These are phyloP conservation scores for Heterohyrax brucei DNA, from an alignment of 2,797 vertebrate genomes.

Conservation along the genomic window DNA sequence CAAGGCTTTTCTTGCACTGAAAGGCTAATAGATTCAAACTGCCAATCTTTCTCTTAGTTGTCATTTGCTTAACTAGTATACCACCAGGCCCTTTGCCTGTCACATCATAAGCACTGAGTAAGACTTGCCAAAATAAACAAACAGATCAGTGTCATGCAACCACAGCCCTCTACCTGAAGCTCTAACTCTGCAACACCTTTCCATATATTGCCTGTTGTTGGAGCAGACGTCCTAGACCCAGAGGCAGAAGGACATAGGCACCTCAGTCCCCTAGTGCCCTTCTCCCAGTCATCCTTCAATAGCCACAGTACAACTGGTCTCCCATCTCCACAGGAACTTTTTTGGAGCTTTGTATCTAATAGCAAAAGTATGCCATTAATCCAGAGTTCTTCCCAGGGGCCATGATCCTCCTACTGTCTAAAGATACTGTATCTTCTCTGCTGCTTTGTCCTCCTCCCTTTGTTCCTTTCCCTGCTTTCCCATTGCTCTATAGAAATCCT, in stretches of 20 bases:
- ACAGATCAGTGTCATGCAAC: background rate
- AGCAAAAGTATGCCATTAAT: background rate
- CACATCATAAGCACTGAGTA: background rate
- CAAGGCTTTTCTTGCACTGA: background rate
- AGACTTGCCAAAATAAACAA: background rate
- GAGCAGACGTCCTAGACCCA: background rate
- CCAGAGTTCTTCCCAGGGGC: background rate
- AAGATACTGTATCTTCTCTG: slow-evolving; percentile 44
- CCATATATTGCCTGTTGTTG: background rate
- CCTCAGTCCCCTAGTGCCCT: accelerated
- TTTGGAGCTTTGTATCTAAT: background rate
- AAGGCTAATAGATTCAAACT: background rate
- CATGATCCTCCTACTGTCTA: background rate
- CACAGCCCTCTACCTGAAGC: background rate
- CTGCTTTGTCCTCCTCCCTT: background rate
- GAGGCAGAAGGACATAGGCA: too few species aligned
- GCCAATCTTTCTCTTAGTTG: background rate
- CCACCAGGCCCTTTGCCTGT: background rate
- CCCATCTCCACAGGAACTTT: background rate
- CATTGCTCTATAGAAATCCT: slow-evolving; percentile 50
- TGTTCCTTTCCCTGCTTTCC: slow-evolving; percentile 34
- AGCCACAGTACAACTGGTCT: background rate
- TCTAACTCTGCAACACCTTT: background rate
- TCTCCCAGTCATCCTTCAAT: background rate
- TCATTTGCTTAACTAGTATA: background rate